phyloP scores from a whole-genome alignment of 1,140 invertebrate genomes.

The Drosophila ironensis region DNA sequence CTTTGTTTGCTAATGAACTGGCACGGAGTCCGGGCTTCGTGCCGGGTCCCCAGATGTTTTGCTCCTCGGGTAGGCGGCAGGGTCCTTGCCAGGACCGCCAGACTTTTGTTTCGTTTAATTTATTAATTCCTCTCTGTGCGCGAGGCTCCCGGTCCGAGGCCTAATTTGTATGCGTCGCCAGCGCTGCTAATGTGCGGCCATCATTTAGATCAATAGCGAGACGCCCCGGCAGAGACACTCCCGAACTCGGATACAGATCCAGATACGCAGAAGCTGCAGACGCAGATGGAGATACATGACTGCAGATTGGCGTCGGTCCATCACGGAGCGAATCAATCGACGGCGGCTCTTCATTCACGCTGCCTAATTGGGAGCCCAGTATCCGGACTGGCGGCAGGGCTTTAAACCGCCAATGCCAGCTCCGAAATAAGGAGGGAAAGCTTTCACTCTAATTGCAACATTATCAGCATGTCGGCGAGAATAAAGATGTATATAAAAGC shows the following conservation, averaged over 20 bases:
- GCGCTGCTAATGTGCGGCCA: slow-evolving; percentile 71
- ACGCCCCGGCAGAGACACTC: slow-evolving; percentile 7
- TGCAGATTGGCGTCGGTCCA: slow-evolving; percentile 35
- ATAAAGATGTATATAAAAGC: too few species aligned
- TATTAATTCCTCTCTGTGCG: slow-evolving; percentile 63
- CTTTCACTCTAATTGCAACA: slow-evolving; percentile 74
- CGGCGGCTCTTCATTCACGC: slow-evolving; percentile 29
- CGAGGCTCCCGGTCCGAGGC: slow-evolving; percentile 1
- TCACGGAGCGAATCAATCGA: slow-evolving; percentile 44
- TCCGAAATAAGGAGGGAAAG: slow-evolving; percentile 49
- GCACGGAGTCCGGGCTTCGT: slow-evolving; percentile 22
- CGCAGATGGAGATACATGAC: slow-evolving; percentile 14
- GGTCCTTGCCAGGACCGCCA: too few species aligned
- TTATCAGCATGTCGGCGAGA: too few species aligned
- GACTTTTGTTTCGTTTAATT: slow-evolving; percentile 68
- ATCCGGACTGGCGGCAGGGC: too few species aligned
- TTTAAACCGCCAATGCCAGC: slow-evolving; percentile 10
- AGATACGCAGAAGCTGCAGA: slow-evolving; percentile 11
- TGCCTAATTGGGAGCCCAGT: slow-evolving; percentile 64
- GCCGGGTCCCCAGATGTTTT: background rate
- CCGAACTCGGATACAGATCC: too few species aligned
- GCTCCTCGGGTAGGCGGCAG: background rate
- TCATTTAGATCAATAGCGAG: slow-evolving; percentile 74
- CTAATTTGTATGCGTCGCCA: slow-evolving; percentile 75
- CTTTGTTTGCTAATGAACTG: slow-evolving; percentile 78